phyloP scores from a whole-genome alignment of 2,797 vertebrate species.

The Nasua narica region DNA sequence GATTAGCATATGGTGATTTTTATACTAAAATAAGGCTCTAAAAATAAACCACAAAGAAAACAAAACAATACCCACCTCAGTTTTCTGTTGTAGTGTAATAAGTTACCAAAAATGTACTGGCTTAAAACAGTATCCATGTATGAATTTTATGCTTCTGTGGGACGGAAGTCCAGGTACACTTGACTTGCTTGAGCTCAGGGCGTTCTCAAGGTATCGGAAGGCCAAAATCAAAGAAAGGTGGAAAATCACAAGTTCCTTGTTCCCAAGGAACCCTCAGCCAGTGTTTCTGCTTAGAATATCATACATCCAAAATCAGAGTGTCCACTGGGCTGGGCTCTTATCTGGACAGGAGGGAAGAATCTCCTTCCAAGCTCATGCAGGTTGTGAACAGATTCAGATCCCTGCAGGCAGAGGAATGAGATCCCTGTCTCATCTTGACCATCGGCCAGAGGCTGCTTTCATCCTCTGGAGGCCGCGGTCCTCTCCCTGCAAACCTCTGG shows the following conservation, averaged over 20 bases:
- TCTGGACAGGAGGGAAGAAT: background rate
- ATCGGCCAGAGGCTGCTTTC: background rate
- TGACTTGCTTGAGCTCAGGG: background rate
- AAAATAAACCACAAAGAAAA: conserved; percentile 12
- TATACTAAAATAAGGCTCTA: background rate
- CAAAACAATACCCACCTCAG: background rate
- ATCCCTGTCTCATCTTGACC: background rate
- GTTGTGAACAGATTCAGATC: background rate
- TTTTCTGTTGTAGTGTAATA: background rate
- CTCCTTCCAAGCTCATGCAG: background rate
- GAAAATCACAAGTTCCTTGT: background rate
- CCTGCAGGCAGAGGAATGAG: background rate
- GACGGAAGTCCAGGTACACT: background rate
- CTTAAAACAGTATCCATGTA: background rate
- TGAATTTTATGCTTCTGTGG: background rate
- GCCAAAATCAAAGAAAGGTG: background rate
- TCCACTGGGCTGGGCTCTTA: background rate
- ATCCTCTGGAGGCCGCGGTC: background rate
- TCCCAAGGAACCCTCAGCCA: background rate
- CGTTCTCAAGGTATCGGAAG: background rate
- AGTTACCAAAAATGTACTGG: background rate
- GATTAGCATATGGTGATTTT: background rate
- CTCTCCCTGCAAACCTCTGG: too few species aligned
- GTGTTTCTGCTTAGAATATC: background rate
- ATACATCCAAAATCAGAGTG: background rate